These are phyloP conservation scores for mouse (Mus musculus) DNA, from an alignment of 2,113 vertebrate species.

Conservation along the genomic window DNA sequence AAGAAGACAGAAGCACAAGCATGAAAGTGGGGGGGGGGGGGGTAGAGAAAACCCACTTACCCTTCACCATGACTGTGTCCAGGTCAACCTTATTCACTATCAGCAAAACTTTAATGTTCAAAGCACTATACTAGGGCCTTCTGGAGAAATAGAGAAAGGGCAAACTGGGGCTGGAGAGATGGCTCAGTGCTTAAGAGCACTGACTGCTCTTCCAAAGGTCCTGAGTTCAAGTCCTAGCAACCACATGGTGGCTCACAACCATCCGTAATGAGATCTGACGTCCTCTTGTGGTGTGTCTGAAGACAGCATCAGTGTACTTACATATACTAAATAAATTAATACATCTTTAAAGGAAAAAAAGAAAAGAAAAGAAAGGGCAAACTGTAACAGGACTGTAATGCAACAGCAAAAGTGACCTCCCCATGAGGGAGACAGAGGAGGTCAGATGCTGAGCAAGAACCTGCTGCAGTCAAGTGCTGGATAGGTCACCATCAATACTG, in stretches of 20 bases:
- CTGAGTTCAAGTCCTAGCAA: too few relatives aligned
- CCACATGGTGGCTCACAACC: too few relatives aligned
- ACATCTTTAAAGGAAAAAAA: too few relatives aligned
- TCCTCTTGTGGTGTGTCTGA: too few relatives aligned
- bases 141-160: slow-evolving; percentile 20
- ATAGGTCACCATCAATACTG: rapidly evolving
- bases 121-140: background rate
- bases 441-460: background rate
- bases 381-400: background rate
- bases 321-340: too few relatives aligned
- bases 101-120: background rate
- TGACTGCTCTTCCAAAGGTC: too few relatives aligned
- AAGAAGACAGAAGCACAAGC: slow-evolving; percentile 23
- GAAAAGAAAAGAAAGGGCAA: background rate
- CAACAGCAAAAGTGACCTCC: background rate
- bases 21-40: background rate
- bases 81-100: background rate
- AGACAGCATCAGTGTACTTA: too few relatives aligned
- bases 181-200: too few relatives aligned
- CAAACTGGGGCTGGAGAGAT: background rate
- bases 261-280: too few relatives aligned
- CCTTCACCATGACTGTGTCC: background rate
- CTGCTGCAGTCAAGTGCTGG: background rate
- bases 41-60: background rate
- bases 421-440: background rate